A percentile compares a stretch with the other conserved stretches of the same genome.
Evolutionary conservation across 2,888 invertebrate genomes (phyloP).

Genomic region (Acronicta aceris): DNA sequence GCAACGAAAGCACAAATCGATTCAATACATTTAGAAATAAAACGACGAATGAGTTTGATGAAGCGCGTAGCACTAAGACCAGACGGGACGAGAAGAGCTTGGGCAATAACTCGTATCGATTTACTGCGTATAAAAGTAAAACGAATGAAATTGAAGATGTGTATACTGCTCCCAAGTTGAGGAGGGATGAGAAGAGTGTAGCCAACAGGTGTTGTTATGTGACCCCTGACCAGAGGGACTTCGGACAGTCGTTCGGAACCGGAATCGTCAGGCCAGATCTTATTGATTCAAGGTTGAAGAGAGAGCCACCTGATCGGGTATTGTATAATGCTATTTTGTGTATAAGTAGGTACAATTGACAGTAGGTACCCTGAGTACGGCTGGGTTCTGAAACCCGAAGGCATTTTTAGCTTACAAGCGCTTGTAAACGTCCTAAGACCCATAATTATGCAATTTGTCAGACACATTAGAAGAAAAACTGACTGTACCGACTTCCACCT

Average conservation of each 20-base stretch:
- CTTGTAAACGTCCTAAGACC: too few species aligned
- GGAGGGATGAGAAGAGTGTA: conserved; percentile 47
- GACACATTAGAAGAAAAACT: too few species aligned
- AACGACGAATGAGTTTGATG: conserved; percentile 6
- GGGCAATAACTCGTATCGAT: conserved; percentile 2
- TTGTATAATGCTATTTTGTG: neutral
- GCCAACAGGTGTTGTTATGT: conserved; percentile 69
- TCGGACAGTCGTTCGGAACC: conserved; percentile 55
- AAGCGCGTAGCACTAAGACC: neutral
- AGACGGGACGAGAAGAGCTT: neutral
- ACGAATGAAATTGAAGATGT: conserved; percentile 56
- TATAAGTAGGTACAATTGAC: too few species aligned
- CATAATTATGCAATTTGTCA: too few species aligned
- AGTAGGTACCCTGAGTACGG: too few species aligned
- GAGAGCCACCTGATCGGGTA: neutral
- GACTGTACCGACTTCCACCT: too few species aligned
- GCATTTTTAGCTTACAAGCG: too few species aligned
- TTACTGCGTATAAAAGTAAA: conserved; percentile 27
- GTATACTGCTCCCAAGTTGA: conserved; percentile 45
- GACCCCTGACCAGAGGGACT: conserved; percentile 63
- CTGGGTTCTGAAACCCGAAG: too few species aligned
- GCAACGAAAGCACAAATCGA: conserved; percentile 17
- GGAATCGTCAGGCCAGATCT: neutral
- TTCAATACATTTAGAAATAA: conserved; percentile 32
- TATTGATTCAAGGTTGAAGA: neutral